Base-by-base conservation (phyloP, 1,140 invertebrate genomes). In the Chironomus striatipennis region DNA sequence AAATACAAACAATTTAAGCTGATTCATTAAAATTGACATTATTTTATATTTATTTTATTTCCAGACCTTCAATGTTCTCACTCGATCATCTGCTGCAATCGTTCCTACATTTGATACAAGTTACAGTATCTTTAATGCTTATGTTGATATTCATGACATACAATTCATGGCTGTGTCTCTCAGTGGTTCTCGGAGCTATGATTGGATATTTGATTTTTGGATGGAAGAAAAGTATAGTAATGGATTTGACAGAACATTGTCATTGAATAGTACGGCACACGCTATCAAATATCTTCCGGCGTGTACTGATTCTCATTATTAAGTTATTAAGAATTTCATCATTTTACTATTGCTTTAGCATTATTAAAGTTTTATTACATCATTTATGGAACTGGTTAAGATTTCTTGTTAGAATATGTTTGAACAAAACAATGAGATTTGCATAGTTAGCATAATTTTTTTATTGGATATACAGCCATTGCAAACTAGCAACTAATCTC, bases 141-240 rank as follows among this genome's bases (percentile, higher is more conserved):
- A 99, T 99, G 97, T 84, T 99, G 83, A 92, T 98, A 75, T 98
- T 98, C 84, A 99, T 99, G 97, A 98, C 96, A 0, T 99, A 97
- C 87, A 98, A 98, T 81, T 90, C 93, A 18, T 98, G 93, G 93
- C 86, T 98, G 18, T 97, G 96, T 80, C 76, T 95, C 21, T 92
- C 93, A 5, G 90, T 98, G n/a, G 89, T 96, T 0, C 79, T 97
- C 7, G 97, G 97, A 2, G 91, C 95, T 15, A 93, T 90, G 0
- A 84, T 92, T 10, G 96, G 96, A 2, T 98, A 97, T 83, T 97
- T 98, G 82, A 84, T 95, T 42, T 98, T 98, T 81, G 95, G 94
- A 34, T 97, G 95, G 95, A 91, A 91, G 80, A 94, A 95, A 83
- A 90, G 90, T 2, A 88, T 93, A 9, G 90, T 96, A 34, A 92